These are phyloP conservation scores for Drosophila kikkawai DNA, from an alignment of 1,140 invertebrate genomes.

Conservation along the genomic window DNA sequence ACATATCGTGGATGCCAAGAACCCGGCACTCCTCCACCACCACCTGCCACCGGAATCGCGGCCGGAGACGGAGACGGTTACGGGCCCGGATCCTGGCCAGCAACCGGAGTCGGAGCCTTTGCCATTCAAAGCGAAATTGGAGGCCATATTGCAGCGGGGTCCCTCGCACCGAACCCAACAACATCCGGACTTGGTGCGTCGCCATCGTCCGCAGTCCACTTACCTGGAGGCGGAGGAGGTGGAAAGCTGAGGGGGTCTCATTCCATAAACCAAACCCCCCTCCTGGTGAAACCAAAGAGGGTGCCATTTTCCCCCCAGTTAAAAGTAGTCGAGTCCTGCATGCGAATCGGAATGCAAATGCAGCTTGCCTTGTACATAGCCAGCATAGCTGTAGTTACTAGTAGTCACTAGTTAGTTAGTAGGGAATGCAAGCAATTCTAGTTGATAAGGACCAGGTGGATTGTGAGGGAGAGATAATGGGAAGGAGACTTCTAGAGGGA, in stretches of 20 bases:
- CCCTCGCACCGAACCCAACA: constrained; percentile 79
- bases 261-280: not conserved
- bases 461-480: not conserved
- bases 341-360: constrained; percentile 45
- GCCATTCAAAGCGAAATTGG: constrained; percentile 82
- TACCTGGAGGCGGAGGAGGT: constrained; percentile 44
- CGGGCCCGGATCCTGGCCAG: constrained; percentile 30
- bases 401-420: constrained; percentile 47
- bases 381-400: constrained; percentile 37
- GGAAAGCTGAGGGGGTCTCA: constrained; percentile 47
- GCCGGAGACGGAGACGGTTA: constrained; percentile 12
- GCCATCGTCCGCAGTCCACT: constrained; percentile 66
- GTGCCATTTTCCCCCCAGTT: constrained; percentile 43
- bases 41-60: constrained; percentile 22
- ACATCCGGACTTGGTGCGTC: constrained; percentile 56
- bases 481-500: no score
- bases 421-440: constrained; percentile 57
- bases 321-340: constrained; percentile 25
- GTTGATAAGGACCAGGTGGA: constrained; percentile 55
- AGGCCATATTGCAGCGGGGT: constrained; percentile 79
- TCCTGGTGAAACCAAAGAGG: constrained; percentile 33
- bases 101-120: constrained; percentile 43
- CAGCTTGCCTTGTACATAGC: constrained; percentile 35
- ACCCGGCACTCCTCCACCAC: constrained; percentile 31
- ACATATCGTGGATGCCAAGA: constrained; percentile 63